phyloP scores from a whole-genome alignment of 2,888 invertebrate species.

The Mongoloraphidia duomilia region DNA sequence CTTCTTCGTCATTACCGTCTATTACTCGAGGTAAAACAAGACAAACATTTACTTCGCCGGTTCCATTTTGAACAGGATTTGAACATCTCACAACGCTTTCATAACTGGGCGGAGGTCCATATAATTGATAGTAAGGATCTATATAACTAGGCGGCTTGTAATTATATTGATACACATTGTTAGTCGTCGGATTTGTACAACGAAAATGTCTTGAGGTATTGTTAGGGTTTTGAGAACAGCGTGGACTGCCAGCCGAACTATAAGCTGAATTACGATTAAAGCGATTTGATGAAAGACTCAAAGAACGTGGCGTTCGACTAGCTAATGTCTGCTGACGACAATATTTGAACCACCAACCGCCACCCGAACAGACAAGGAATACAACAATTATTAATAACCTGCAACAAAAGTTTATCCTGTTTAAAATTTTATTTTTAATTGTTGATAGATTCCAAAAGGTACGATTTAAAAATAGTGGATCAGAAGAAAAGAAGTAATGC shows the following conservation, averaged over 20 bases:
- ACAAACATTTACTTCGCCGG: too few relatives aligned
- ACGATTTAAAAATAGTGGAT: too few relatives aligned
- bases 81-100: slow-evolving; percentile 26
- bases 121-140: slow-evolving; percentile 29
- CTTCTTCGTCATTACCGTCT: too few relatives aligned
- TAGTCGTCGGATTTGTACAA: background rate
- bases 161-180: background rate
- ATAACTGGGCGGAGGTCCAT: slow-evolving; percentile 34
- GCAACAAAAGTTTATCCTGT: slow-evolving; percentile 6
- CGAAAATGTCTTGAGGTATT: background rate
- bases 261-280: too few relatives aligned
- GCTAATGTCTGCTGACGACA: slow-evolving; percentile 26
- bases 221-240: slow-evolving; percentile 11
- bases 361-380: slow-evolving; percentile 37
- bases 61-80: too few relatives aligned
- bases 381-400: slow-evolving; percentile 38
- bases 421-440: background rate
- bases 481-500: too few relatives aligned
- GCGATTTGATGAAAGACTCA: background rate
- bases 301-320: slow-evolving; percentile 13
- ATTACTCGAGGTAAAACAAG: too few relatives aligned
- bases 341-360: slow-evolving; percentile 39
- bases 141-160: background rate
- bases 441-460: background rate
- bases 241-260: background rate